Evolutionary conservation across 1,140 invertebrate species (phyloP).

Genomic region (Goniozus legneri): DNA sequence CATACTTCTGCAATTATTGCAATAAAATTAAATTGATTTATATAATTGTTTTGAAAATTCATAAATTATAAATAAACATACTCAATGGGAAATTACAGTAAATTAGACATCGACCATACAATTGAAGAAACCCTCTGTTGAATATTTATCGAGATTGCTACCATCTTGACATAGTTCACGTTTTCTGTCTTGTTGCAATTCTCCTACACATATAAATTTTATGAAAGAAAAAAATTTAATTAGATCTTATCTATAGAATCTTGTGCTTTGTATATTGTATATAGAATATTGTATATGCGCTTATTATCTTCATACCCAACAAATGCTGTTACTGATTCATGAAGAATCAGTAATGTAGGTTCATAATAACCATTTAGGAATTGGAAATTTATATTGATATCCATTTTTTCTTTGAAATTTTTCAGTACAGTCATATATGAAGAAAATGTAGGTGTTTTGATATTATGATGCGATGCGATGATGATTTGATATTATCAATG

Average conservation of each 20-base stretch:
- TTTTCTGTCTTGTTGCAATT: slow-evolving; percentile 87
- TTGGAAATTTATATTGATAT: too few species aligned
- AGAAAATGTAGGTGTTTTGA: slow-evolving; percentile 73
- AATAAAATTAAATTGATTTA: slow-evolving; percentile 9
- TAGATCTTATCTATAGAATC: too few species aligned
- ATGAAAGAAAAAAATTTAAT: too few species aligned
- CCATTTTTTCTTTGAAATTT: too few species aligned
- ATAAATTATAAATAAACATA: too few species aligned
- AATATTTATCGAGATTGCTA: slow-evolving; percentile 94
- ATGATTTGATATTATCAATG: slow-evolving; percentile 68
- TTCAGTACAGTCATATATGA: slow-evolving; percentile 89
- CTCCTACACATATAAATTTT: slow-evolving; percentile 55
- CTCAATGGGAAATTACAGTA: too few species aligned
- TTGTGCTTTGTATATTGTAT: too few species aligned
- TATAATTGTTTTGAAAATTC: background rate
- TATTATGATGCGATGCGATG: too few species aligned
- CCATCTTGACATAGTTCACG: slow-evolving; percentile 95
- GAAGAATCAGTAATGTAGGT: slow-evolving; percentile 90
- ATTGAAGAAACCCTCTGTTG: slow-evolving; percentile 93
- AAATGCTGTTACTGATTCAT: slow-evolving; percentile 96
- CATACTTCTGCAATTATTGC: slow-evolving; percentile 67
- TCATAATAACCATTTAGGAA: too few species aligned
- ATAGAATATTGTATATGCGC: background rate
- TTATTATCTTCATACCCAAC: slow-evolving; percentile 67
- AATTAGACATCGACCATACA: too few species aligned